Evolutionary conservation across 2,113 vertebrate species (phyloP).

Genomic region (Diphyllodes magnificus): DNA sequence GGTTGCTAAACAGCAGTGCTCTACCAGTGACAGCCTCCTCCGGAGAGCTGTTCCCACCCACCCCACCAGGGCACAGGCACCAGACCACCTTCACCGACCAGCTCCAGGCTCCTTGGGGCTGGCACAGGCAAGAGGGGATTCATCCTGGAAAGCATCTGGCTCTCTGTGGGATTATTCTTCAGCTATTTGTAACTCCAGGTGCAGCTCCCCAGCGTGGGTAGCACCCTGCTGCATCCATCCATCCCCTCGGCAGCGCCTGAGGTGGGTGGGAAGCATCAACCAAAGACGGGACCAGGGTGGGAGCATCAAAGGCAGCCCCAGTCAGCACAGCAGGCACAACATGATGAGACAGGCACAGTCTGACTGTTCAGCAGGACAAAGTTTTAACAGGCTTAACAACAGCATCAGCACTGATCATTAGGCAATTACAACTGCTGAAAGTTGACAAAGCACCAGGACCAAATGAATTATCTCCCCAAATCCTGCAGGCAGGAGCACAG

Average conservation of each 20-base stretch:
- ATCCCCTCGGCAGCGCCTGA: not conserved
- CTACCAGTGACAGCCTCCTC: not conserved
- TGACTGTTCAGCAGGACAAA: slow-evolving; percentile 39
- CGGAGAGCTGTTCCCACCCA: not conserved
- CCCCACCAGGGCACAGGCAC: not conserved
- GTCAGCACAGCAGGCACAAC: not conserved
- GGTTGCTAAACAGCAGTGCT: not conserved
- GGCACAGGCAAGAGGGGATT: fast-evolving
- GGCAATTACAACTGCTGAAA: slow-evolving; percentile 47
- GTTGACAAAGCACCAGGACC: slow-evolving; percentile 44
- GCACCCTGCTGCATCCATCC: not conserved
- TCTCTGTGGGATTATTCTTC: not conserved
- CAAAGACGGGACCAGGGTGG: not conserved
- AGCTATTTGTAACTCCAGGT: not conserved
- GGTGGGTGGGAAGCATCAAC: not conserved
- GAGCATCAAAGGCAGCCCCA: slow-evolving; percentile 2
- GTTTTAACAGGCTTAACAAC: slow-evolving; percentile 60
- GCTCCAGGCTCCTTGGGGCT: not conserved
- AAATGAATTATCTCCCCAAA: slow-evolving; percentile 56
- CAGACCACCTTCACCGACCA: not conserved
- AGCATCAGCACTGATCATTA: slow-evolving; percentile 57
- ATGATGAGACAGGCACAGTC: not conserved
- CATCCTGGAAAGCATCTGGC: not conserved
- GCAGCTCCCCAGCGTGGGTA: fast-evolving
- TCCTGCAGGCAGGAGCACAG: slow-evolving; percentile 30